Conservation (phyloP, 2,888 invertebrate genomes). For the Andrena fulva region DNA sequence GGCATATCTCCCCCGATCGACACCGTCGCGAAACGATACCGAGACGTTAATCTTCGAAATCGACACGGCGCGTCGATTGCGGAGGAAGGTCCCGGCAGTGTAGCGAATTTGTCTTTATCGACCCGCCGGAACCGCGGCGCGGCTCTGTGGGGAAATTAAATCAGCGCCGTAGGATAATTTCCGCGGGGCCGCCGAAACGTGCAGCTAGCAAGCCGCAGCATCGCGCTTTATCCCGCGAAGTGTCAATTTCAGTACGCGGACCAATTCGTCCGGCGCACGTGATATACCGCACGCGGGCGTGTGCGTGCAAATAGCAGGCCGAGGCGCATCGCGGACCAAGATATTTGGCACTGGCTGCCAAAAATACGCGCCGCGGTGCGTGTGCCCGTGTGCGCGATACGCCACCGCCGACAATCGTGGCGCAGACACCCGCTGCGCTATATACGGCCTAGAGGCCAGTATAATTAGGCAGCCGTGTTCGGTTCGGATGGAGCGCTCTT, state of each 20-base stretch:
- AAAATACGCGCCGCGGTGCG: slow-evolving; percentile 38
- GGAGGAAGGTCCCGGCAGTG: too few species aligned
- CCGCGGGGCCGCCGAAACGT: not conserved
- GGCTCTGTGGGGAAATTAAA: not conserved
- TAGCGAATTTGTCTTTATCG: not conserved
- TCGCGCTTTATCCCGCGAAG: slow-evolving; percentile 1
- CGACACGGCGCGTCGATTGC: too few species aligned
- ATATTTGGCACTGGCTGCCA: slow-evolving; percentile 51
- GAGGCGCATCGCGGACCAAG: slow-evolving; percentile 28
- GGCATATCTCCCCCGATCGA: too few species aligned
- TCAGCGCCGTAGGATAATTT: not conserved
- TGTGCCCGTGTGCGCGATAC: not conserved
- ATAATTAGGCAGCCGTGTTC: slow-evolving; percentile 40
- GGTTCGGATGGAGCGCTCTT: slow-evolving; percentile 14
- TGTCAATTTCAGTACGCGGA: slow-evolving; percentile 34
- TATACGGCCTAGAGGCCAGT: slow-evolving; percentile 41
- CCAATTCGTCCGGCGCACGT: slow-evolving; percentile 26
- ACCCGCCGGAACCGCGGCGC: not conserved
- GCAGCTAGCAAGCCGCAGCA: not conserved
- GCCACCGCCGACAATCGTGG: slow-evolving; percentile 22
- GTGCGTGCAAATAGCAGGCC: slow-evolving; percentile 36
- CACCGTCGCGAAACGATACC: not conserved
- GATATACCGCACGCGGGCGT: slow-evolving; percentile 11
- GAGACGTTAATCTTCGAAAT: slow-evolving; percentile 9
- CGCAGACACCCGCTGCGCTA: slow-evolving; percentile 38